Evolutionary conservation across 2,888 invertebrate genomes (phyloP).

Genomic region (Yponomeuta plumbellus): DNA sequence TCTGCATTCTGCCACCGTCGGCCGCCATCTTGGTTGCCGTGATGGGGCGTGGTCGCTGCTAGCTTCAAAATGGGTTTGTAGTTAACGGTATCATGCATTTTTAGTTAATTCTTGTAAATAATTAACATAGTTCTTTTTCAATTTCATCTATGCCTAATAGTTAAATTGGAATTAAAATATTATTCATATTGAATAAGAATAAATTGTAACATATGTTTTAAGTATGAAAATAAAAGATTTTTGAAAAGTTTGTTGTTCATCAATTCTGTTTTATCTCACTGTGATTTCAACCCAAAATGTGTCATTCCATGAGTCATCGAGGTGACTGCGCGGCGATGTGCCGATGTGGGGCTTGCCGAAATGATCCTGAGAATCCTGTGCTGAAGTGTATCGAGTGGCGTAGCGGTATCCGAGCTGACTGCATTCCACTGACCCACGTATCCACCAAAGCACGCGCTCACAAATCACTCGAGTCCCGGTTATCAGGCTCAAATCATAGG

Average conservation of each 20-base stretch:
- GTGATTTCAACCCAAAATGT: conserved; percentile 68
- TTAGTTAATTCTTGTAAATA: conserved; percentile 39
- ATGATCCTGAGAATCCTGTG: conserved; percentile 27
- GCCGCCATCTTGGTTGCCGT: conserved; percentile 77
- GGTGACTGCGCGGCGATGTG: conserved; percentile 49
- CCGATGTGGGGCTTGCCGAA: conserved; percentile 24
- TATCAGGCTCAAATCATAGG: conserved; percentile 69
- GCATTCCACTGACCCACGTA: conserved; percentile 27
- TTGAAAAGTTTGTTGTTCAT: conserved; percentile 45
- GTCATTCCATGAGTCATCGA: conserved; percentile 73
- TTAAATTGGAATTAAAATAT: conserved; percentile 63
- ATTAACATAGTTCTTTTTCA: conserved; percentile 47
- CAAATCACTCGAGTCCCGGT: conserved; percentile 49
- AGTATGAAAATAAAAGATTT: conserved; percentile 68
- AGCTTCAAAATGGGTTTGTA: conserved; percentile 76
- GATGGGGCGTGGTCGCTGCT: conserved; percentile 76
- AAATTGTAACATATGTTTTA: conserved; percentile 73
- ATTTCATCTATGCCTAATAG: conserved; percentile 54
- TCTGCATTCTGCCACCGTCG: conserved; percentile 59
- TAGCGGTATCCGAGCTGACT: not conserved
- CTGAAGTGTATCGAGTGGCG: not conserved
- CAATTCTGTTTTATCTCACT: conserved; percentile 45
- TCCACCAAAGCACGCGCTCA: conserved; percentile 40
- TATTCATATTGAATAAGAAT: conserved; percentile 73
- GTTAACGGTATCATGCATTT: conserved; percentile 69